Percentiles rank a stretch among this genome's conserved stretches.
These are phyloP conservation scores for Echinometra lucunter DNA, from an alignment of 53 echinoderm and acorn worm genomes.

Conservation along the genomic window DNA sequence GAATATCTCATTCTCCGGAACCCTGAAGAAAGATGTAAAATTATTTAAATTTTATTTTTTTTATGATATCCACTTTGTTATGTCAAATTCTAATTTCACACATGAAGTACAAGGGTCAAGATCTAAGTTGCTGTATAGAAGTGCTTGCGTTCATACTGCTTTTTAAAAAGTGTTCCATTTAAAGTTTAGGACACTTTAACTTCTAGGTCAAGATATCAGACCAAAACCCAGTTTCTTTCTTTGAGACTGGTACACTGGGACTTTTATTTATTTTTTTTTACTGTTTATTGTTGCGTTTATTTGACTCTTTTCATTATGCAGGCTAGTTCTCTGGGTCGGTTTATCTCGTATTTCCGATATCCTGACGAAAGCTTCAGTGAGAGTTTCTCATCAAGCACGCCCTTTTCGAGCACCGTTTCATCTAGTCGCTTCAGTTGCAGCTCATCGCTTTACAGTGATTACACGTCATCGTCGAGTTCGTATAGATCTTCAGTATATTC, in stretches of 20 bases:
- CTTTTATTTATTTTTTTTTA: neutral
- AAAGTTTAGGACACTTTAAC: neutral
- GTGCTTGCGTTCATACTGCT: neutral
- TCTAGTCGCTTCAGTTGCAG: neutral
- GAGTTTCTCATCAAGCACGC: neutral
- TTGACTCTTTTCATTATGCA: neutral
- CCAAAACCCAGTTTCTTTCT: too few relatives aligned
- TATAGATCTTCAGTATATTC: slow-evolving; percentile 27
- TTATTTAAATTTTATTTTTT: neutral
- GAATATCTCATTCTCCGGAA: too few relatives aligned
- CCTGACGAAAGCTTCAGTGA: slow-evolving; percentile 30
- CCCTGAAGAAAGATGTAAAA: too few relatives aligned
- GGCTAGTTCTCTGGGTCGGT: slow-evolving; percentile 40
- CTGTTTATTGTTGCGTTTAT: neutral
- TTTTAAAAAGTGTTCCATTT: neutral
- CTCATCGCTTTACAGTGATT: neutral
- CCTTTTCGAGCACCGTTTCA: neutral
- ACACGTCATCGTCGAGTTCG: slow-evolving; percentile 21
- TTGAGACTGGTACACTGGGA: neutral
- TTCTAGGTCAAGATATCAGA: neutral
- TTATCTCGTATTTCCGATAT: neutral
- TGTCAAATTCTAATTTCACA: neutral
- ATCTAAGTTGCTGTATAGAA: neutral
- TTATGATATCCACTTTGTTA: neutral
- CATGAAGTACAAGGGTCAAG: neutral